Evolutionary conservation across 2,888 invertebrate genomes (phyloP).

Genomic region (Allophyes oxyacanthae): DNA sequence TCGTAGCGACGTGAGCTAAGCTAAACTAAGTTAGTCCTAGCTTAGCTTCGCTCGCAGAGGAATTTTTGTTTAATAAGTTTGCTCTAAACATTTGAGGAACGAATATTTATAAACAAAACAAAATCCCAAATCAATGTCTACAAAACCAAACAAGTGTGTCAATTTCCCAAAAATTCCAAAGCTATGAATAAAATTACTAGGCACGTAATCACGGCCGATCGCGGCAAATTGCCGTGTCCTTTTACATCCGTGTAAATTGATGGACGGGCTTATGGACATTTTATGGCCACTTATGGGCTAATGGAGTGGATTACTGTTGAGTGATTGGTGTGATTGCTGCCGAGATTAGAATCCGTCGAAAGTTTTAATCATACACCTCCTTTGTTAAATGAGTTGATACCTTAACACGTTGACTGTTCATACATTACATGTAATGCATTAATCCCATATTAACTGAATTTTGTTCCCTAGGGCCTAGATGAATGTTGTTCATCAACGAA

Average conservation of each 20-base stretch:
- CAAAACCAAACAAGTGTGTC: slow-evolving; percentile 6
- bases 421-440: too few species aligned
- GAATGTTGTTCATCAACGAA: too few species aligned
- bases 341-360: slow-evolving; percentile 8
- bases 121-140: slow-evolving; percentile 12
- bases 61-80: too few species aligned
- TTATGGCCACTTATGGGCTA: slow-evolving; percentile 46
- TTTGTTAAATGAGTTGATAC: too few species aligned
- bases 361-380: not conserved
- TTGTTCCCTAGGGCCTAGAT: too few species aligned
- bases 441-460: too few species aligned
- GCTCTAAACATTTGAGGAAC: too few species aligned
- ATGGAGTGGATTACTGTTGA: slow-evolving; percentile 33
- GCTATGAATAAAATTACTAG: slow-evolving; percentile 30
- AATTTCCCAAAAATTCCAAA: slow-evolving; percentile 15
- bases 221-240: slow-evolving; percentile 15
- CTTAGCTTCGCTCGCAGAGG: too few species aligned
- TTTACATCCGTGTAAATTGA: slow-evolving; percentile 31
- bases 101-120: not conserved
- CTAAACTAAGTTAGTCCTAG: too few species aligned
- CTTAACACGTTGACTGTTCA: too few species aligned
- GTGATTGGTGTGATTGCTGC: slow-evolving; percentile 24
- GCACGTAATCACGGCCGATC: slow-evolving; percentile 25
- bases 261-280: slow-evolving; percentile 31
- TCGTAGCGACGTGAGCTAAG: too few species aligned